Evolutionary conservation across 2,113 vertebrate species (phyloP).

Genomic region (Aegotheles bennettii): DNA sequence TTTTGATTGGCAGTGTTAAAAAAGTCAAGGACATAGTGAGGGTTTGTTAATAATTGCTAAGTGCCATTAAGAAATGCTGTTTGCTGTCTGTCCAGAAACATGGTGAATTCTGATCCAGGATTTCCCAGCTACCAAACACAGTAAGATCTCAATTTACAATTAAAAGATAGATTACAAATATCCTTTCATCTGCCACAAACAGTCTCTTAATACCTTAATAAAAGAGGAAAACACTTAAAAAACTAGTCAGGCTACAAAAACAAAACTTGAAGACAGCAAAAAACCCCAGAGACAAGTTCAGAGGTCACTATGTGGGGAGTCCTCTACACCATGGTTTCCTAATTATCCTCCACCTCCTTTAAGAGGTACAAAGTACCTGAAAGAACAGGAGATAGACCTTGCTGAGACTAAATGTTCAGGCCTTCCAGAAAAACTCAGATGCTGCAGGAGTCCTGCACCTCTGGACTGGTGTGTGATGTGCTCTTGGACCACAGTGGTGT

Average conservation of each 20-base stretch:
- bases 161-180: neutral
- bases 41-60: constrained; percentile 51
- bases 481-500: neutral
- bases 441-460: neutral
- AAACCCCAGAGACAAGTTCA: neutral
- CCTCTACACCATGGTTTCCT: neutral
- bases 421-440: rapidly evolving
- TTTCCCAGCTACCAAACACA: neutral
- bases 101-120: neutral
- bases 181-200: neutral
- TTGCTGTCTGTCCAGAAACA: neutral
- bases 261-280: neutral
- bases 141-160: neutral
- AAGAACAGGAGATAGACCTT: neutral
- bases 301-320: neutral
- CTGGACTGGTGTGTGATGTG: neutral
- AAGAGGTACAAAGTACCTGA: no score
- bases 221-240: neutral
- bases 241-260: neutral
- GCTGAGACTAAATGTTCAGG: neutral
- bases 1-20: constrained; percentile 67
- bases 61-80: neutral
- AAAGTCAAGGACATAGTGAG: constrained; percentile 48
- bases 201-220: neutral
- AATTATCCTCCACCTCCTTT: neutral